Evolutionary conservation across 1,140 invertebrate species (phyloP).

Genomic region (Apis cerana): DNA sequence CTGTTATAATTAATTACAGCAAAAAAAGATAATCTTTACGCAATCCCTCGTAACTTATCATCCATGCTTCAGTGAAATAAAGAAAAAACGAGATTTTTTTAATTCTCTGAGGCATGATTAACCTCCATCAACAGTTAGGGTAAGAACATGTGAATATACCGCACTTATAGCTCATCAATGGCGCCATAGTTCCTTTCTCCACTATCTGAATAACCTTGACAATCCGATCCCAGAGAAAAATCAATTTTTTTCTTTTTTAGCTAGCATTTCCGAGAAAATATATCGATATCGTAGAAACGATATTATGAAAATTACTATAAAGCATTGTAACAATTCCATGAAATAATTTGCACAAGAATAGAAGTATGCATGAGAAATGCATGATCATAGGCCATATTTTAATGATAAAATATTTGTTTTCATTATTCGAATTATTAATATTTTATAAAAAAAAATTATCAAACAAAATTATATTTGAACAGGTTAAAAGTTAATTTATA

Average conservation of each 20-base stretch:
- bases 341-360: background rate
- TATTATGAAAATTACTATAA: background rate
- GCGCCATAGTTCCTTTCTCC: constrained; percentile 72
- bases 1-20: background rate
- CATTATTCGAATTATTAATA: no score
- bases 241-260: constrained; percentile 46
- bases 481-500: no score
- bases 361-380: background rate
- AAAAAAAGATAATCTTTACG: background rate
- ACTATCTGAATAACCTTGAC: constrained; percentile 60
- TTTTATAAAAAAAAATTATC: no score
- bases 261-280: constrained; percentile 35
- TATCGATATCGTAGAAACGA: constrained; percentile 10
- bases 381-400: background rate
- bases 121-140: constrained; percentile 28
- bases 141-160: constrained; percentile 60
- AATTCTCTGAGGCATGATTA: constrained; percentile 30
- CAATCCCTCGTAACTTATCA: background rate
- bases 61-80: background rate
- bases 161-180: constrained; percentile 64
- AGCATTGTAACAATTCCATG: background rate
- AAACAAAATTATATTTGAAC: no score
- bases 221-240: constrained; percentile 67
- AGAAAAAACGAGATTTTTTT: constrained; percentile 17
- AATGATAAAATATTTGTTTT: no score